Base-by-base conservation (phyloP, 1,140 invertebrate species). In the Camponotus floridanus region DNA sequence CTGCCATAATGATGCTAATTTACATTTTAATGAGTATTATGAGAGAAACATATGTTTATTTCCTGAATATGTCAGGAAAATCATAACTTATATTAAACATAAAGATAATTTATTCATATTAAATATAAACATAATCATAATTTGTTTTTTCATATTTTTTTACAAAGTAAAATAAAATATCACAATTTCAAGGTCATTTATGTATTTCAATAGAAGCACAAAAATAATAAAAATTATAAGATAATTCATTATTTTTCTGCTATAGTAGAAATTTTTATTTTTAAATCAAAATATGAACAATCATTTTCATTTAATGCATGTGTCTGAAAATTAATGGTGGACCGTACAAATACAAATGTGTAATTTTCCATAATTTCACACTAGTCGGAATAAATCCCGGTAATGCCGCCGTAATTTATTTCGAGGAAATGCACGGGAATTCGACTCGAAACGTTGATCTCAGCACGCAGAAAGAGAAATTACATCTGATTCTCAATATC, bases 101-200 rank as follows among this genome's bases (percentile, higher is more conserved):
- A 26, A 26, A 26, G 26, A 26, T 26, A 26, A 26, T 26, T 26
- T 26, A 26, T 1, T 26, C 0, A 26, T 26, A 26, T 26, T 26
- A 26, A 26, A 26, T 26, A 26, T 26, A 26, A 26, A 26, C 26
- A 26, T 26, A 26, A 26, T 26, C 26, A 26, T 26, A 26, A 26
- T 26, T 26, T 26, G 21, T 51, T 26, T 33, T 36, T 11, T n/a
- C 9, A n/a, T 61, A n/a, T 62, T 11, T 33, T 51, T 65, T 78
- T 39, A 42, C n/a, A n/a, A 45, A 51, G 26, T 26, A 26, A 26
- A 26, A 26, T 68, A 57, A 87, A 62, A 31, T 78, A 4, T 85
- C 21, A 51, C 65, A 86, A 71, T 71, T 55, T 67, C 13, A 62
- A 26, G 13, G 51, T 70, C 33, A 48, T 87, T 51, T 55, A 31